Percentiles rank a stretch among this genome's conserved stretches.
These are phyloP conservation scores for Ctenochaetus hawaiiensis DNA, from an alignment of 2,797 vertebrate genomes.

Conservation along the genomic window DNA sequence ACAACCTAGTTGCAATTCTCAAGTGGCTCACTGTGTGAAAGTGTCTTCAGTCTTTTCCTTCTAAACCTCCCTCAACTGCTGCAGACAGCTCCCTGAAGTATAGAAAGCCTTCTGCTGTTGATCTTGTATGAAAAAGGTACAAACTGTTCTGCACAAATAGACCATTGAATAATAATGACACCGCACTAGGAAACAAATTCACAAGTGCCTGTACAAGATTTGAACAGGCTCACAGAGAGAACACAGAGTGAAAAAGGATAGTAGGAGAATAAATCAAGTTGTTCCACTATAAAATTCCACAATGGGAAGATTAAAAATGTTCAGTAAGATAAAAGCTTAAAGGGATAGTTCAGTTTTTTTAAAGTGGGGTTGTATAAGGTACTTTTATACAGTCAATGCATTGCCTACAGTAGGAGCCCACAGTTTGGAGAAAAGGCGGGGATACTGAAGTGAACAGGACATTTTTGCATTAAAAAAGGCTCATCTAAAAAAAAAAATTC, in stretches of 20 bases:
- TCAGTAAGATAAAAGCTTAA: not conserved
- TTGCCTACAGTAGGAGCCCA: too few species aligned
- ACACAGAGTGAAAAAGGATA: conserved; percentile 13
- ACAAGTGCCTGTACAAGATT: conserved; percentile 34
- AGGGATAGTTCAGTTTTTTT: too few species aligned
- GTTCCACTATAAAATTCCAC: not conserved
- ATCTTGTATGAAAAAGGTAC: conserved; percentile 76
- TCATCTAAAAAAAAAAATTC: too few species aligned
- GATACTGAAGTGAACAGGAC: too few species aligned
- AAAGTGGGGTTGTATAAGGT: too few species aligned
- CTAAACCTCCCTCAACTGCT: conserved; percentile 66
- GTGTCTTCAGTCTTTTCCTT: conserved; percentile 65
- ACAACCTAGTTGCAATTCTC: conserved; percentile 69
- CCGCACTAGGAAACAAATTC: conserved; percentile 57
- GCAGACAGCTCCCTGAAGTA: conserved; percentile 69
- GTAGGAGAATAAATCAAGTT: not conserved
- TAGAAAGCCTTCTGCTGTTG: conserved; percentile 71
- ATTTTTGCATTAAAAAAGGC: too few species aligned
- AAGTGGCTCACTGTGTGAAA: conserved; percentile 63
- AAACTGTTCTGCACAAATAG: conserved; percentile 77
- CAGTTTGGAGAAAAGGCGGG: too few species aligned
- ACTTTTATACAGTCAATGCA: too few species aligned
- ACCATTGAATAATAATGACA: conserved; percentile 69
- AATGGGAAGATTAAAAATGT: not conserved
- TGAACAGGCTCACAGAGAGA: conserved; percentile 16